phyloP scores from a whole-genome alignment of 1,140 invertebrate species.

The Zaprionus kolodkinae region DNA sequence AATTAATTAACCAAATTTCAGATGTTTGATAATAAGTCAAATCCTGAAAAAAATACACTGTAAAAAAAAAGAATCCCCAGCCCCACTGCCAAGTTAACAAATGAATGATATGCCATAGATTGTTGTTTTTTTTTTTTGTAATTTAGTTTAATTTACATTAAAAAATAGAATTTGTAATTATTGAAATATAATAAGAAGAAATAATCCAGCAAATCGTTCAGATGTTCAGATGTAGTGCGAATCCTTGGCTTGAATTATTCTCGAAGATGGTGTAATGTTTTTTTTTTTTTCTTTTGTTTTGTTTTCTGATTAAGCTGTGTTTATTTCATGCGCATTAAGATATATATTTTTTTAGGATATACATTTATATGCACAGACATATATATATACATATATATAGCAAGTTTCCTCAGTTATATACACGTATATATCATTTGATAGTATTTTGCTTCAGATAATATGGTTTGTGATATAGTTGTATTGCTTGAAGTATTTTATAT shows the following conservation, averaged over 20 bases:
- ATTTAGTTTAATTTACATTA: slow-evolving; percentile 81
- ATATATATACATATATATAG: slow-evolving; percentile 32
- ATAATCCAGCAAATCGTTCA: slow-evolving; percentile 71
- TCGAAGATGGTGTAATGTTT: slow-evolving; percentile 63
- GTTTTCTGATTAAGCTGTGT: slow-evolving; percentile 43
- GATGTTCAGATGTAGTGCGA: slow-evolving; percentile 69
- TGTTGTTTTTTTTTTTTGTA: slow-evolving; percentile 60
- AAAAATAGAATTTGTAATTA: slow-evolving; percentile 81
- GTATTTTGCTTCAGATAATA: slow-evolving; percentile 56
- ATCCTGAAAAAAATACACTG: too few relatives aligned
- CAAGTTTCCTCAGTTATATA: slow-evolving; percentile 40
- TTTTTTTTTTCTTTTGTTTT: slow-evolving; percentile 5
- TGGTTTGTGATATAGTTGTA: slow-evolving; percentile 57
- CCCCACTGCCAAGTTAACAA: background rate
- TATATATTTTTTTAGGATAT: slow-evolving; percentile 7
- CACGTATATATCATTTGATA: slow-evolving; percentile 37
- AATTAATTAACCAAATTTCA: too few relatives aligned
- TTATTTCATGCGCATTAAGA: slow-evolving; percentile 30
- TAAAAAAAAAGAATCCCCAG: too few relatives aligned
- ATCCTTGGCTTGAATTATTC: slow-evolving; percentile 73
- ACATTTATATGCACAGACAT: slow-evolving; percentile 31
- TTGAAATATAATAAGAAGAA: slow-evolving; percentile 73
- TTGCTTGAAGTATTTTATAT: slow-evolving; percentile 71
- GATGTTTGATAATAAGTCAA: too few relatives aligned
- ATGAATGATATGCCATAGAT: background rate